A percentile compares a stretch with the other conserved stretches of the same genome.
Evolutionary conservation across 2,888 invertebrate genomes (phyloP).

Genomic region (Aleiodes testaceus): DNA sequence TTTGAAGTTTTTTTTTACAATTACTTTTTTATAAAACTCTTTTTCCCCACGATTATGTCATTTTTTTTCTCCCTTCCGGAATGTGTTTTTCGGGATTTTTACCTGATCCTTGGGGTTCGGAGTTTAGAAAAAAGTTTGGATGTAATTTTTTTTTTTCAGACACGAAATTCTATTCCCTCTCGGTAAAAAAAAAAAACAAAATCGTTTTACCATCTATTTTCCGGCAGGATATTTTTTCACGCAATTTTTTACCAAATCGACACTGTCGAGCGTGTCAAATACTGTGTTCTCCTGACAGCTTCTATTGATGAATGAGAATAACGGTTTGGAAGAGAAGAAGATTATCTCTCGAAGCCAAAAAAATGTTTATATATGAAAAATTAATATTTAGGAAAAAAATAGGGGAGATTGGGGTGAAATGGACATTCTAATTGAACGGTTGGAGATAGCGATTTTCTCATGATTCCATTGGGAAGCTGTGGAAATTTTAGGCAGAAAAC

Average conservation of each 20-base stretch:
- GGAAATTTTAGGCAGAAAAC: too few species aligned
- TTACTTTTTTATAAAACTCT: conserved; percentile 23
- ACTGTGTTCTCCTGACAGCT: conserved; percentile 2
- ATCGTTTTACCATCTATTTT: conserved; percentile 12
- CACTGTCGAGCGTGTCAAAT: conserved; percentile 28
- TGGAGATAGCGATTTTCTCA: too few species aligned
- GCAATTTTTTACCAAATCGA: conserved; percentile 14
- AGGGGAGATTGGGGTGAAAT: too few species aligned
- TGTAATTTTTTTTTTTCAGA: conserved; percentile 11
- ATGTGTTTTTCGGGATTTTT: conserved; percentile 11
- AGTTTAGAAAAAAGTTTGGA: background rate
- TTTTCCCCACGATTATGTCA: conserved; percentile 14
- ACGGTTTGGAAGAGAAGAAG: background rate
- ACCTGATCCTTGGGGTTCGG: conserved; percentile 23
- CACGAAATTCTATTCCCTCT: conserved; percentile 29
- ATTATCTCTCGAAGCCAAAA: background rate
- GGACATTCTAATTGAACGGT: too few species aligned
- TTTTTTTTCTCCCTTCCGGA: conserved; percentile 9
- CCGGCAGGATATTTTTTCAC: conserved; percentile 12
- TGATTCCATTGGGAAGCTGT: too few species aligned
- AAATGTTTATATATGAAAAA: background rate
- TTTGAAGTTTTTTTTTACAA: conserved; percentile 17
- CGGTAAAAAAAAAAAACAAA: background rate
- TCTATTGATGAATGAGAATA: conserved; percentile 13
- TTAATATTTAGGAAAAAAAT: background rate